Evolutionary conservation across 2,113 vertebrate genomes (phyloP), one percentile per base, ranked within the genome.

Genomic region (Rafetus swinhoei): DNA sequence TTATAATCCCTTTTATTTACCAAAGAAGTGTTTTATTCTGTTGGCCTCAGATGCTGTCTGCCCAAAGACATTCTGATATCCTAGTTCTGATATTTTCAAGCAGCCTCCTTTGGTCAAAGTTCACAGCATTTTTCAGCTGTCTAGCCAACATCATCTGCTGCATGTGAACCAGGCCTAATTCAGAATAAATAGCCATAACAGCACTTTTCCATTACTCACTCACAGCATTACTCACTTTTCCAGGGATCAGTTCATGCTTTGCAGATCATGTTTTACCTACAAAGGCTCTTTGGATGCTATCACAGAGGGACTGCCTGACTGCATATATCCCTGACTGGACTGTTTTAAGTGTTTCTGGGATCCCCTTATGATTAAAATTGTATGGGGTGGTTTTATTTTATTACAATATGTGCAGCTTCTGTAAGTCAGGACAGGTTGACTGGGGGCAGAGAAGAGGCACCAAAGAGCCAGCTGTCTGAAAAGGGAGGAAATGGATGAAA

Each of bases 401-500:
- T 29, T 76, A 2, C 9, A 91, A 65, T 52, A 56, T 2, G 11
- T n/a, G 11, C 10, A 12, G 14, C 32, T 60, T 59, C 35, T 9
- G 82, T 65, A 27, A 65, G 21, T 24, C 6, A 86, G 14, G 5
- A 69, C 35, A 87, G 81, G n/a, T 80, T 72, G 29, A n/a, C 3
- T 32, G 15, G 25, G 10, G 86, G 27, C 13, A 87, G 1, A 2
- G 54, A 84, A 10, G 29, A 76, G 50, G n/a, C 1, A 79, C 4
- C 4, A 32, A 0, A 5, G 35, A 79, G 15, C 60, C 27, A 27
- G 60, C 60, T 3, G 4, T 25, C 22, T 9, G 3, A 82, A 10
- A 9, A 18, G 10, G 22, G 79, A 55, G 6, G 65, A 7, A 4
- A 29, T 4, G 0, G 0, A 1, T 6, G 80, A 82, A 39, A 32